Conservation (phyloP, 2,888 invertebrate species). For the Caenorhabditis drosophilae region DNA sequence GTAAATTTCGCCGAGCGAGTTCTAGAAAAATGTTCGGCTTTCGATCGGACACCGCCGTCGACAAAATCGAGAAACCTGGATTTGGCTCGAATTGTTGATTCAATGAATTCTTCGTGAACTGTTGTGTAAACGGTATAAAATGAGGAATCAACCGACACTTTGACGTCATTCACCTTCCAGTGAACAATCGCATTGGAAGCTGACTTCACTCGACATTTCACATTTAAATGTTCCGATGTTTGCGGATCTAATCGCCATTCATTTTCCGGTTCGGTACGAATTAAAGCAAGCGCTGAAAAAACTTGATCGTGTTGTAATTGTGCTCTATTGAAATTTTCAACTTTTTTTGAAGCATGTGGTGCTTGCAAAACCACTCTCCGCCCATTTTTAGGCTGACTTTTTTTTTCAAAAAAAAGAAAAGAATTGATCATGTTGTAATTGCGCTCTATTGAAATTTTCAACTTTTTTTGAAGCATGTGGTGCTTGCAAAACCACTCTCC, state of each 20-base stretch:
- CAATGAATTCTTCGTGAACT: slow-evolving; percentile 35
- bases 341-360: neutral
- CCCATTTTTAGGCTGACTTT: too few species aligned
- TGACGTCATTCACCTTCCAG: slow-evolving; percentile 35
- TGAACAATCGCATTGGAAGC: slow-evolving; percentile 20
- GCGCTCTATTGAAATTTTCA: too few species aligned
- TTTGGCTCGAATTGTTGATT: slow-evolving; percentile 40
- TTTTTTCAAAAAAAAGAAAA: too few species aligned
- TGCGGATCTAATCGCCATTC: slow-evolving; percentile 35
- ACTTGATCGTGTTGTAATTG: too few species aligned
- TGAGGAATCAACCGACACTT: slow-evolving; percentile 40
- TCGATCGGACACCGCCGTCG: too few species aligned
- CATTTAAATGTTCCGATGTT: slow-evolving; percentile 27
- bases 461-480: too few species aligned
- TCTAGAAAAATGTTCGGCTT: slow-evolving; percentile 12
- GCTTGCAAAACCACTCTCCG: neutral
- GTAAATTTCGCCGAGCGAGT: slow-evolving; percentile 48
- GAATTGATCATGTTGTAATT: too few species aligned
- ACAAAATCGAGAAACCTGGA: slow-evolving; percentile 20
- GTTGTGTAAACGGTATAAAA: slow-evolving; percentile 44
- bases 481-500: too few species aligned
- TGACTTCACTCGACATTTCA: slow-evolving; percentile 41
- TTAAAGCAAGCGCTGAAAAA: slow-evolving; percentile 24
- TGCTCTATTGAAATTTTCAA: too few species aligned
- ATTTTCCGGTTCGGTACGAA: slow-evolving; percentile 22